Evolutionary conservation across 2,113 vertebrate species (phyloP), one percentile per base, ranked within the genome.

Genomic region (Nipponia nippon): DNA sequence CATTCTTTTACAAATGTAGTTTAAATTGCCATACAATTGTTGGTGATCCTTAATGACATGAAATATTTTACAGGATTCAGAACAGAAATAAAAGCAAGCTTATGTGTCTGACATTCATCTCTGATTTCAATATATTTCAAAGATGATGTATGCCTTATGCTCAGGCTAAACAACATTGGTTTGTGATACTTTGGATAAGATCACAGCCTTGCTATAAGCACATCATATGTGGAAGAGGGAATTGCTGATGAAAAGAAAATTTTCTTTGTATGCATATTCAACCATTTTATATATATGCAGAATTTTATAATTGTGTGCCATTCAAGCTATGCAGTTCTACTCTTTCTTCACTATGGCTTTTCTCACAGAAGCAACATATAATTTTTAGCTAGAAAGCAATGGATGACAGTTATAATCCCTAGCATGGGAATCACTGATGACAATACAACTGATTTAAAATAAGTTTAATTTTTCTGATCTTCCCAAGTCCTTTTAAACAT

Each of bases 281-380:
- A 25, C 1, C 13, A 16, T 55, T 81, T 87, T 3, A 18, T 78
- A 21, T 40, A 49, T 4, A 9, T 38, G 13, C 2, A 75, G 38
- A 34, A 62, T 87, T 78, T 75, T 50, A 9, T 59, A 65, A 69
- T 50, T 83, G 32, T 47, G 7, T 83, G 29, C 9, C 29, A 55
- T 67, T 63, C 61, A 63, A 67, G 6, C 7, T 6, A 30, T 18
- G 7, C 7, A 67, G 4, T 13, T 70, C 21, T 67, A 21, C 14
- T 76, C 13, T 30, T 47, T 26, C 5, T 72, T 94, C 62, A 52
- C 8, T 42, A 6, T 2, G 5, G 10, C 4, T 77, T 71, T 86
- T 34, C 26, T 79, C 12, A 52, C 11, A 38, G 0, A 1, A 62
- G 7, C 13, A 83, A 38, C 12, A 36, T 21, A 7, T 0, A 17